A percentile compares a stretch with the other conserved stretches of the same genome.
These are phyloP conservation scores for Dynastes maya DNA, from an alignment of 2,888 invertebrate genomes.

Conservation along the genomic window DNA sequence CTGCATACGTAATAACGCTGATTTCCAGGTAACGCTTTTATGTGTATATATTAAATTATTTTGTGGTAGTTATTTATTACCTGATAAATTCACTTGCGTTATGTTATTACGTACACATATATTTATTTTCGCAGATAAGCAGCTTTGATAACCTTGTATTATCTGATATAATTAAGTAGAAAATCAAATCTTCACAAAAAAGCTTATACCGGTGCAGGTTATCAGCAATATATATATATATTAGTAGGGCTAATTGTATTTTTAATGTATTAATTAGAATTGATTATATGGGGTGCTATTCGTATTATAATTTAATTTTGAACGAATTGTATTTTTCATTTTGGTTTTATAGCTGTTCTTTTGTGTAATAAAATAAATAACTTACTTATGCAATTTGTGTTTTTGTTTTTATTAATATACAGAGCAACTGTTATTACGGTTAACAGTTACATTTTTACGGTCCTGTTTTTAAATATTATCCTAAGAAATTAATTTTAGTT, in stretches of 20 bases:
- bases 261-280: background rate
- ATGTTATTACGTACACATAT: background rate
- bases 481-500: too few relatives aligned
- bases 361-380: too few relatives aligned
- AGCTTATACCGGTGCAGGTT: background rate
- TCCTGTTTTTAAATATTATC: too few relatives aligned
- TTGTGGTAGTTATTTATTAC: constrained; percentile 6
- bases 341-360: too few relatives aligned
- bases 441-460: too few relatives aligned
- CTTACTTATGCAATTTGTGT: too few relatives aligned
- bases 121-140: background rate
- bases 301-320: background rate
- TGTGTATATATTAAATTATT: constrained; percentile 7
- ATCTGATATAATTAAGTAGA: constrained; percentile 10
- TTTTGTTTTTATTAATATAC: too few relatives aligned
- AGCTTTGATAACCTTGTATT: background rate
- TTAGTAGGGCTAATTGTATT: background rate
- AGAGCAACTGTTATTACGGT: too few relatives aligned
- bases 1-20: background rate
- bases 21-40: background rate
- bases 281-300: too few relatives aligned
- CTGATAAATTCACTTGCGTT: background rate
- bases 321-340: too few relatives aligned
- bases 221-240: background rate
- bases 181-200: background rate